Percentiles rank a stretch among this genome's conserved stretches.
phyloP scores from a whole-genome alignment of 2,888 invertebrate genomes.

The Agrilus biguttatus region DNA sequence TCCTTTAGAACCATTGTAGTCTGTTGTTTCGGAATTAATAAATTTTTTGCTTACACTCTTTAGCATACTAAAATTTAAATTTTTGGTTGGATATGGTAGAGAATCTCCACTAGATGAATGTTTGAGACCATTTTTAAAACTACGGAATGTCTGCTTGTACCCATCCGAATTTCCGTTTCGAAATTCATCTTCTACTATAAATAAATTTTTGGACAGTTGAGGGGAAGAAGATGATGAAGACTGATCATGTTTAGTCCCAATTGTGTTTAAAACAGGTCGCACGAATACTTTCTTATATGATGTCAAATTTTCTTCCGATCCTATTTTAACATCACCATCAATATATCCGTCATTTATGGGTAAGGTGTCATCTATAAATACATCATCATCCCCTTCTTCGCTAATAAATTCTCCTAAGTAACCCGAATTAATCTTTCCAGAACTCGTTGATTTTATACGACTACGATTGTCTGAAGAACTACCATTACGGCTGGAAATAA shows the following conservation, averaged over 20 bases:
- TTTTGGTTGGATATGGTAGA: too few relatives aligned
- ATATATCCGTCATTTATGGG: slow-evolving; percentile 12
- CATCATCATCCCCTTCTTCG: slow-evolving; percentile 20
- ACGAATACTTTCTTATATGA: slow-evolving; percentile 1
- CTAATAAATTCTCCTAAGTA: slow-evolving; percentile 7
- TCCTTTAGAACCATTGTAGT: too few relatives aligned
- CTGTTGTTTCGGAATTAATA: too few relatives aligned
- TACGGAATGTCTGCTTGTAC: neutral
- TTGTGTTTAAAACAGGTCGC: slow-evolving; percentile 1
- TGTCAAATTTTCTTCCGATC: slow-evolving; percentile 7
- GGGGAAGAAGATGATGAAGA: slow-evolving; percentile 26
- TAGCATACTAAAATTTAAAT: too few relatives aligned
- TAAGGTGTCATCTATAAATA: slow-evolving; percentile 19
- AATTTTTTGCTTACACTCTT: too few relatives aligned
- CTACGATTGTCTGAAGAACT: neutral
- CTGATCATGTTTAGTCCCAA: slow-evolving; percentile 8
- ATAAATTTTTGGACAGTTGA: slow-evolving; percentile 21
- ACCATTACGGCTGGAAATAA: too few relatives aligned
- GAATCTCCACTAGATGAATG: too few relatives aligned
- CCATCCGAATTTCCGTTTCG: neutral
- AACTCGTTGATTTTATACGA: slow-evolving; percentile 5
- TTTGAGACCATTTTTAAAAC: too few relatives aligned
- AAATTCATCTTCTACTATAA: slow-evolving; percentile 19
- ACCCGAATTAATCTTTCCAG: slow-evolving; percentile 8
- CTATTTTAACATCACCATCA: slow-evolving; percentile 8